Evolutionary conservation across 2,888 invertebrate genomes (phyloP).

Genomic region (Nysson spinosus): DNA sequence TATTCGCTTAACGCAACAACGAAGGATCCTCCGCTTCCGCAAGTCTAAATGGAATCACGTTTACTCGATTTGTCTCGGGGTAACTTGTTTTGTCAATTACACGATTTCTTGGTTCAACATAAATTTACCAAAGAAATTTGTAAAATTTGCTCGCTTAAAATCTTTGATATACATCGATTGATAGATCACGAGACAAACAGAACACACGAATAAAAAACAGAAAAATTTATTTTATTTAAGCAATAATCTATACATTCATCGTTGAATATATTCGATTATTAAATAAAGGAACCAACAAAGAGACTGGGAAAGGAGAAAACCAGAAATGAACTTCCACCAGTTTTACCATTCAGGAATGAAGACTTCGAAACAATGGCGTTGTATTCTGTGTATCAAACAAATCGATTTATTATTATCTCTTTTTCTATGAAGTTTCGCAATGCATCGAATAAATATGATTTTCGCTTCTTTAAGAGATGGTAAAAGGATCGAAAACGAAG

Average conservation of each 20-base stretch:
- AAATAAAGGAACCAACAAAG: background rate
- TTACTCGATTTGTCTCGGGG: background rate
- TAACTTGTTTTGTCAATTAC: too few relatives aligned
- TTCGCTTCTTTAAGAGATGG: conserved; percentile 6
- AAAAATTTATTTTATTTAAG: too few relatives aligned
- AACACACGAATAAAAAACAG: too few relatives aligned
- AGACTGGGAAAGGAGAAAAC: conserved; percentile 18
- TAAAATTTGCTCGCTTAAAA: too few relatives aligned
- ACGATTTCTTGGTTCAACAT: too few relatives aligned
- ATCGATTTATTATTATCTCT: conserved; percentile 24
- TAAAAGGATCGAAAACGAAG: conserved; percentile 18
- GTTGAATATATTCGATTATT: background rate
- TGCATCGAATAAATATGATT: conserved; percentile 15
- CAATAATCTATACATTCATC: background rate
- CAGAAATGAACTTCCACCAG: background rate
- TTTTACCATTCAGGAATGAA: conserved; percentile 12
- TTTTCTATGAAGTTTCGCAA: conserved; percentile 25
- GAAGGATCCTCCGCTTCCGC: background rate
- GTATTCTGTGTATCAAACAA: conserved; percentile 26
- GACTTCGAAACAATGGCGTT: conserved; percentile 16
- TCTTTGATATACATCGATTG: too few relatives aligned
- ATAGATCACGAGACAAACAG: too few relatives aligned
- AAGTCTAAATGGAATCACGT: conserved; percentile 3
- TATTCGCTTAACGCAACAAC: background rate
- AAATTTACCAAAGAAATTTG: too few relatives aligned